Evolutionary conservation across 1,140 invertebrate genomes (phyloP), one percentile per base, ranked within the genome.

Genomic region (Penaeus indicus): DNA sequence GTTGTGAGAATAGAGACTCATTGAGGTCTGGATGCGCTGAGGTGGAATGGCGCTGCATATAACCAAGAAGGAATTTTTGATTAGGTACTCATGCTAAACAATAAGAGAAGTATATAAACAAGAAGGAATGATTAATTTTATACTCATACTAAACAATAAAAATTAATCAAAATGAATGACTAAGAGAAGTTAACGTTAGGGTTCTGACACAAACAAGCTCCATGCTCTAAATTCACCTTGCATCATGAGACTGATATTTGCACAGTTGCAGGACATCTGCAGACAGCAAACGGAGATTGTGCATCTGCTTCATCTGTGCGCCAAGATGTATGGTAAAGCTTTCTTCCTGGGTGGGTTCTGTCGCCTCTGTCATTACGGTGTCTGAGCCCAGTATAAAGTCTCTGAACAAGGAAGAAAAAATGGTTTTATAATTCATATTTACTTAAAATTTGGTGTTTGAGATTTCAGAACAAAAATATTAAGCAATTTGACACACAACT

Each of bases 311-410:
- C 93, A 99, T 95, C 93, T 99, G 98, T 4, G 98, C 97, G 87
- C 98, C 98, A 85, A 99, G 94, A 94, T 99, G 97, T 91, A 99
- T 99, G 22, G 98, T 99, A 92, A 99, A 99, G 93, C 98, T 99
- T 94, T 99, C 98, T 93, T 99, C 97, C 91, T 84, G 82, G 18
- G 64, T 84, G 47, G 89, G 86, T 2, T 85, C 87, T 4, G 60
- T 54, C 19, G 81, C 27, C 75, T 88, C 87, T 67, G 84, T 75
- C 62, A 88, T 16, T 19, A 87, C 78, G n/a, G 81, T 54, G 21
- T 62, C 69, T 18, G 81, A n/a, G 4, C 32, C 60, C 22, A 25
- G 22, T 42, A 88, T 84, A 25, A 88, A 88, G 72, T 88, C 87
- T 77, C 87, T 88, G 54, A 1, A 54, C 11, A 54, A 54, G 54